phyloP scores from a whole-genome alignment of 2,888 invertebrate species.

The Apamea monoglypha region DNA sequence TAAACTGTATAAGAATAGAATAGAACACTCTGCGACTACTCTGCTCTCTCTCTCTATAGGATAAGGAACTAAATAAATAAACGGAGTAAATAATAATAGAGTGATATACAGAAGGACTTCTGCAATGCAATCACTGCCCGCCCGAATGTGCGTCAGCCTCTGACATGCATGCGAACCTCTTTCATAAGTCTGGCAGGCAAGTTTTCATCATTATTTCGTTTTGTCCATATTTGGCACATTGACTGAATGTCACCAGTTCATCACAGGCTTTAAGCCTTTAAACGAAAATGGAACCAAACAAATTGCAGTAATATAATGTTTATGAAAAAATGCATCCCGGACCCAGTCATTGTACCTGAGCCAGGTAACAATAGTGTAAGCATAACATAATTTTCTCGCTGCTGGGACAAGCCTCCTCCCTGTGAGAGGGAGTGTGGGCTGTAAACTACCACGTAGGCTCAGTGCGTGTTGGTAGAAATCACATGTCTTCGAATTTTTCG shows the following conservation, averaged over 20 bases:
- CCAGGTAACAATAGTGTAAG: constrained; percentile 1
- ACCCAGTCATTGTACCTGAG: neutral
- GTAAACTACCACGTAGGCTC: too few relatives aligned
- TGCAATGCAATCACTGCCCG: neutral
- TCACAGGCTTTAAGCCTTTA: too few relatives aligned
- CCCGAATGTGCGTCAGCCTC: neutral
- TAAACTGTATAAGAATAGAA: neutral
- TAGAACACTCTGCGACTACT: too few relatives aligned
- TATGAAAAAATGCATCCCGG: constrained; percentile 38
- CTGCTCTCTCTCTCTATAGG: too few relatives aligned
- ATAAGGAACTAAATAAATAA: neutral
- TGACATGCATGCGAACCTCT: neutral
- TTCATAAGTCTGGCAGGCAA: constrained; percentile 31
- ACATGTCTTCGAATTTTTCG: too few relatives aligned
- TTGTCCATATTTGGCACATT: neutral
- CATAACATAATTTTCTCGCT: too few relatives aligned
- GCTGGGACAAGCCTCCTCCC: too few relatives aligned
- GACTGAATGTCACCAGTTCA: neutral
- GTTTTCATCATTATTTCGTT: neutral
- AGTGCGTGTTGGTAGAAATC: too few relatives aligned
- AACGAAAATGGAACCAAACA: constrained; percentile 31
- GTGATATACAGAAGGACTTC: neutral
- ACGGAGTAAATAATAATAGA: neutral
- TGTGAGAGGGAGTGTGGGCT: too few relatives aligned
- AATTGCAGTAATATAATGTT: constrained; percentile 44